Base-by-base conservation (phyloP, 2,888 invertebrate genomes). In the Rosalia funebris region DNA sequence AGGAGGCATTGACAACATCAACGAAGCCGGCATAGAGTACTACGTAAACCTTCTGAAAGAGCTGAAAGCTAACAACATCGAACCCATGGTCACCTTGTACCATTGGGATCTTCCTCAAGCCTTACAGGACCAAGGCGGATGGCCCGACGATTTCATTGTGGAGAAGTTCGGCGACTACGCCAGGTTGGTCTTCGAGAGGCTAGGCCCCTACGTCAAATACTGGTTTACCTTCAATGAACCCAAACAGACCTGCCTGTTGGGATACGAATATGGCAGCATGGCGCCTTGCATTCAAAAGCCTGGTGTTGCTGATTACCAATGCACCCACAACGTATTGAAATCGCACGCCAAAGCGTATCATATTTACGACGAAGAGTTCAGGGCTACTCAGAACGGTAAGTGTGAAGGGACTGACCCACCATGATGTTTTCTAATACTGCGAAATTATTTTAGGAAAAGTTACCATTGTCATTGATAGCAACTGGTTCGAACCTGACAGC, bases 281-380 rank as follows among this genome's bases (percentile, higher is more conserved):
- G 79, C 80, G 1, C 81, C 82, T 1, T 75, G 69, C 1, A 61
- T 84, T 31, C 67, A 71, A 12, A 36, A 63, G 4, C 58, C 60
- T 41, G 87, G 87, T 1, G 70, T 84, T 14, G 86, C 83, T 0
- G 85, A 85, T 42, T 91, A 91, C 76, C 75, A 85, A 47, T 89
- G 88, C 60, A 81, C 82, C 0, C 88, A 89, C 72, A 87, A 88
- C 70, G 79, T 87, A 53, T 76, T 91, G 11, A 78, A 87, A 59
- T 87, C 88, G 0, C 91, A 91, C 75, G 88, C 88, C 0, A 83
- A 82, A 52, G 87, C 84, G 0, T 91, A 88, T 73, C 83, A 84
- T 50, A 73, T 89, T 31, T 90, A 90, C 73, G 82, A 88, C 56
- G 78, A 82, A 32, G 81, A 85, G 67, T 90, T 84, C 70, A 81